Evolutionary conservation across 2,888 invertebrate genomes (phyloP).

Genomic region (Hesperia comma): DNA sequence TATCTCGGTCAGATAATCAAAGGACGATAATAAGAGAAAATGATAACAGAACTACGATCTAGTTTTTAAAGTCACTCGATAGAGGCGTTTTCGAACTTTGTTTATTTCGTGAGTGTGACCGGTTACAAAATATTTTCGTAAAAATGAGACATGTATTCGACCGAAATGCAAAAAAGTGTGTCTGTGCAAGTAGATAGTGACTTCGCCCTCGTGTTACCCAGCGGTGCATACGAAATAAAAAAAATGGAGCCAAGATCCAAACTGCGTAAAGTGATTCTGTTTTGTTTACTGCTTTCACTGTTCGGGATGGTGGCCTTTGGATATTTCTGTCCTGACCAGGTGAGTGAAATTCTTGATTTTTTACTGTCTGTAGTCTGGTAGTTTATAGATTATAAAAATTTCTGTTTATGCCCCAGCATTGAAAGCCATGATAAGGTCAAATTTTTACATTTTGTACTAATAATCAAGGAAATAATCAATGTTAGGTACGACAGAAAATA

Average conservation of each 20-base stretch:
- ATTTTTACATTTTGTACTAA: too few species aligned
- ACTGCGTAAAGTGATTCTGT: slow-evolving; percentile 90
- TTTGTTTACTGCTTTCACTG: slow-evolving; percentile 92
- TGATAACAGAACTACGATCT: slow-evolving; percentile 44
- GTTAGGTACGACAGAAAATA: too few species aligned
- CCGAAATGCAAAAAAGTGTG: slow-evolving; percentile 89
- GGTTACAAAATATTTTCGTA: slow-evolving; percentile 64
- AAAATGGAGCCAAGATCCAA: slow-evolving; percentile 94
- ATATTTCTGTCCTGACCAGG: slow-evolving; percentile 95
- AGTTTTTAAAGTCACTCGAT: slow-evolving; percentile 25
- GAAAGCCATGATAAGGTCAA: not conserved
- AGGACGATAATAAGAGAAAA: slow-evolving; percentile 52
- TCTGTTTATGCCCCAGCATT: not conserved
- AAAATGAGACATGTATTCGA: slow-evolving; percentile 84
- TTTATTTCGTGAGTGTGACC: slow-evolving; percentile 58
- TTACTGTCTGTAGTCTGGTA: not conserved
- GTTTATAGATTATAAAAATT: not conserved
- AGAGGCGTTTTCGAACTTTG: slow-evolving; percentile 35
- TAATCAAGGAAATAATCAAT: not conserved
- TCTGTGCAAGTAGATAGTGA: slow-evolving; percentile 94
- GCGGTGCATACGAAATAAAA: slow-evolving; percentile 91
- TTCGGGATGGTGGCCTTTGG: slow-evolving; percentile 95
- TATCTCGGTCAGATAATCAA: slow-evolving; percentile 56
- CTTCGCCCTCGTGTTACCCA: slow-evolving; percentile 90
- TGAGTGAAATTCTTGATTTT: slow-evolving; percentile 60